Evolutionary conservation across 2,113 vertebrate species (phyloP).

Genomic region (Prionailurus bengalensis): DNA sequence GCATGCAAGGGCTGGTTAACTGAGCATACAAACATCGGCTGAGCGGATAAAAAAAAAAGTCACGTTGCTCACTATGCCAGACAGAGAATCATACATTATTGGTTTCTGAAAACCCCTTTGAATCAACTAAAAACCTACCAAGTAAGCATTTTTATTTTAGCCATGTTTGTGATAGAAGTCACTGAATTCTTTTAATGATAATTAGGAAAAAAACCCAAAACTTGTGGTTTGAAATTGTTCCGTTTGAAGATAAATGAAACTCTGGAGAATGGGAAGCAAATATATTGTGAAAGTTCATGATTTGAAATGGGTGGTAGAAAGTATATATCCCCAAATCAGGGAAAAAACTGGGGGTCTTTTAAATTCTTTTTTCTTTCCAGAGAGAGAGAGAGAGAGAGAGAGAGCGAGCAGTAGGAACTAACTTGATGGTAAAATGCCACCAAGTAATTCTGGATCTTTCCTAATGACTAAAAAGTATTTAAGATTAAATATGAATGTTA

Average conservation of each 20-base stretch:
- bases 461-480: neutral
- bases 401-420: neutral
- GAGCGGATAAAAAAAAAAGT: conserved; percentile 4
- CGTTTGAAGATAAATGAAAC: neutral
- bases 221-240: neutral
- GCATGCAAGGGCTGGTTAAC: neutral
- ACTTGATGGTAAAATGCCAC: neutral
- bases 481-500: neutral
- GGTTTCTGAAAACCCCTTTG: neutral
- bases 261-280: neutral
- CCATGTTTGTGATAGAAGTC: neutral
- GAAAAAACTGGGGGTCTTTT: neutral
- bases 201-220: neutral
- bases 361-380: neutral
- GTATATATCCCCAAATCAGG: neutral
- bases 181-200: neutral
- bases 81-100: neutral
- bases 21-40: conserved; percentile 48
- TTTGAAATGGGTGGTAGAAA: neutral
- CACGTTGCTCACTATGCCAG: neutral
- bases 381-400: no score
- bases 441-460: neutral
- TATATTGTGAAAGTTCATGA: neutral
- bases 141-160: conserved; percentile 6
- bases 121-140: neutral